Evolutionary conservation across 2,888 invertebrate species (phyloP), one percentile per base, ranked within the genome.

Genomic region (Caradrina clavipalpis): DNA sequence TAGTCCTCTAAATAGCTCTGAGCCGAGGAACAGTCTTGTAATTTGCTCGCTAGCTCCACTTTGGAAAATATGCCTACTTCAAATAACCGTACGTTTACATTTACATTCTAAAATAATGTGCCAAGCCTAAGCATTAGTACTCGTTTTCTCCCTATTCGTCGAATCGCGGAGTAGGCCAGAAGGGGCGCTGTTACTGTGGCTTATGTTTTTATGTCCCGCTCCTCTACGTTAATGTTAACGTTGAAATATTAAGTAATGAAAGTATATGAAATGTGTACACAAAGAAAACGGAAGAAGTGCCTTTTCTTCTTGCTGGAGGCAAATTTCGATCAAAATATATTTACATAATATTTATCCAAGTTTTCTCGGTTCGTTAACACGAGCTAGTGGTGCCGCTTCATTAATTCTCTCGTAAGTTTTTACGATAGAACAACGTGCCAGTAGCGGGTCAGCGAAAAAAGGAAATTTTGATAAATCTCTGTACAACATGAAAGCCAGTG

Each of bases 1-100:
- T 93, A 89, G 91, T 88, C 88, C 89, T 88, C 83, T 92, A 92
- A 84, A 93, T 92, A 89, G 89, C 88, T 85, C 85, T 73, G 81
- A 88, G 86, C 86, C 78, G 87, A 86, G 87, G 82, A 86, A 87
- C 88, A 87, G 88, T 88, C 90, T 88, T 89, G 89, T 92, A 91
- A 93, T 93, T 93, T 90, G 91, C 89, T 89, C 86, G 85, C 82
- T 69, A 75, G 72, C 76, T 82, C 86, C 80, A 85, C 87, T 87
- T 88, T 80, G 82, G 85, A 86, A 90, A 90, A 91, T 90, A 88
- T 89, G 87, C 88, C 86, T 86, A 84, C 87, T 86, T 87, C 78
- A 77, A 83, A 83, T 86, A 83, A 71, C 81, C 74, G 77, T 74
- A 73, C 71, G 67, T 71, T 66, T 69, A 76, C 82, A 87, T 88